Percentiles rank a stretch among this genome's conserved stretches.
Evolutionary conservation across 2,888 invertebrate species (phyloP).

Genomic region (Synanthedon andrenaeformis): DNA sequence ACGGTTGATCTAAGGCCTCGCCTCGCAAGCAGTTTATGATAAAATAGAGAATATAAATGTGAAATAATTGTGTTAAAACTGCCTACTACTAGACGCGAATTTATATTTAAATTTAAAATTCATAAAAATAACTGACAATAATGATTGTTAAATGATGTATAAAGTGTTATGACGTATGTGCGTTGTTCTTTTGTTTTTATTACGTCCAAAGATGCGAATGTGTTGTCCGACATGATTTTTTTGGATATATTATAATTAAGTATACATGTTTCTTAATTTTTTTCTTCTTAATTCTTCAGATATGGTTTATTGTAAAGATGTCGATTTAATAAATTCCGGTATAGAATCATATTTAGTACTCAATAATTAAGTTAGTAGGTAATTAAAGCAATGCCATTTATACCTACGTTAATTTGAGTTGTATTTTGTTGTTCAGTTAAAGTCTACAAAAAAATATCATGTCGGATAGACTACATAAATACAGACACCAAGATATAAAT

Average conservation of each 20-base stretch:
- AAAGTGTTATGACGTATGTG: slow-evolving; percentile 64
- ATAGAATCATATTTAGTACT: no score
- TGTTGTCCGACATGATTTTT: slow-evolving; percentile 43
- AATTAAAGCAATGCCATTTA: no score
- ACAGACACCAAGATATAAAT: slow-evolving; percentile 52
- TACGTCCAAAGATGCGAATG: slow-evolving; percentile 42
- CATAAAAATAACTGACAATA: slow-evolving; percentile 70
- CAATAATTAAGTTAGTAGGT: no score
- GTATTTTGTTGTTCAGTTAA: no score
- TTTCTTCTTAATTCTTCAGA: background rate
- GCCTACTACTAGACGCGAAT: slow-evolving; percentile 68
- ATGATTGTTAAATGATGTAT: slow-evolving; percentile 71
- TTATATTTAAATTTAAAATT: slow-evolving; percentile 66
- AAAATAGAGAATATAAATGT: slow-evolving; percentile 41
- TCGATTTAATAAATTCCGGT: no score
- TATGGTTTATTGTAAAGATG: no score
- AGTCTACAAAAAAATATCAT: slow-evolving; percentile 14
- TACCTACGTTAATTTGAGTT: no score
- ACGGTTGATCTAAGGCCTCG: slow-evolving; percentile 21
- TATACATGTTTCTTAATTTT: background rate
- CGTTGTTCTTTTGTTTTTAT: slow-evolving; percentile 47
- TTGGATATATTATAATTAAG: slow-evolving; percentile 1
- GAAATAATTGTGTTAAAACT: slow-evolving; percentile 63
- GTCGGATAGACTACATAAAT: slow-evolving; percentile 47
- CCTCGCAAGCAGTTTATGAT: slow-evolving; percentile 28